Percentiles rank a stretch among this genome's conserved stretches.
Evolutionary conservation across 2,797 vertebrate genomes (phyloP).

Genomic region (Anabacerthia variegaticeps): DNA sequence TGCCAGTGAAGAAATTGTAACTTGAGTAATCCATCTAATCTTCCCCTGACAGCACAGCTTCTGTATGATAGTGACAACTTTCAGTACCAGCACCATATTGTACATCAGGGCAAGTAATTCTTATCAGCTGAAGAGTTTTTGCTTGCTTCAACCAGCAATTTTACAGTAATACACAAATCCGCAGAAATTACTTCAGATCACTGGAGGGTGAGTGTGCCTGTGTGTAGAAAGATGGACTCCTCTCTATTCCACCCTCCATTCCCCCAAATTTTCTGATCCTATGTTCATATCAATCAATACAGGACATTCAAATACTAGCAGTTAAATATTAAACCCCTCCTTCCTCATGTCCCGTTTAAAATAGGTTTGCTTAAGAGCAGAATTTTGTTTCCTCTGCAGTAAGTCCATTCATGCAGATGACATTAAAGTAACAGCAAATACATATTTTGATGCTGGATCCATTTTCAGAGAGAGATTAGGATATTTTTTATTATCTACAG

Average conservation of each 20-base stretch:
- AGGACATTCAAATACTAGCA: neutral
- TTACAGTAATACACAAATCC: neutral
- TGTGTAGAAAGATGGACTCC: neutral
- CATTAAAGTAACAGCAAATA: neutral
- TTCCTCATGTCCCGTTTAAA: neutral
- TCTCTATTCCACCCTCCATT: neutral
- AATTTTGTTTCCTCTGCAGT: neutral
- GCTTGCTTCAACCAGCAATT: neutral
- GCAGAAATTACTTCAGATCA: neutral
- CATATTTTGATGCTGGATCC: neutral
- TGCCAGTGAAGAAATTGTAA: neutral
- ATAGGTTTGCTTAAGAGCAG: neutral
- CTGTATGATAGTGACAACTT: neutral
- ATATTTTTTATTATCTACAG: neutral
- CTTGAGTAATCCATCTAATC: neutral
- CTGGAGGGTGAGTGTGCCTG: accelerated
- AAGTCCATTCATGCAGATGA: neutral
- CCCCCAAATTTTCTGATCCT: neutral
- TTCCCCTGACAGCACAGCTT: neutral
- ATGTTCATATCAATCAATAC: neutral
- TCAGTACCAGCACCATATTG: neutral
- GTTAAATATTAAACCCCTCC: neutral
- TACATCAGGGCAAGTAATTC: neutral
- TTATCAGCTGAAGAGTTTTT: neutral
- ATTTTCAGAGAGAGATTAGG: neutral